Conservation (phyloP, 2,113 vertebrate genomes). For the Callopanchax toddi region DNA sequence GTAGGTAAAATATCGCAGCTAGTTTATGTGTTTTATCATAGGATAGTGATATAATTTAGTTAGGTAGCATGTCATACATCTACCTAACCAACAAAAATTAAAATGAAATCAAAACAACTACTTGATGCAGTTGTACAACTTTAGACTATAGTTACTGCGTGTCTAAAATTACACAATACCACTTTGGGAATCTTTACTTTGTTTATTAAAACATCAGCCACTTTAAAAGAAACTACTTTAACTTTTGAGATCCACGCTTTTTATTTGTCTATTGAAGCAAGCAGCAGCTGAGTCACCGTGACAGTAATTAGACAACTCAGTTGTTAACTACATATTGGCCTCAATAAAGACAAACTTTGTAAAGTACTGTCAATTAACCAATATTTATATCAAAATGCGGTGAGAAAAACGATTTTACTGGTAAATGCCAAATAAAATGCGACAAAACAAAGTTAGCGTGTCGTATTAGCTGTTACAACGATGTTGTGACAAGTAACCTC, state of each 20-base stretch:
- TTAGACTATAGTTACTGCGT: no score
- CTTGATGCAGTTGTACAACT: no score
- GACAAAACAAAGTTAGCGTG: background rate
- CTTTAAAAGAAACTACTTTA: background rate
- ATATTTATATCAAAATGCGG: background rate
- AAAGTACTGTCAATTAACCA: background rate
- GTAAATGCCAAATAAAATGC: background rate
- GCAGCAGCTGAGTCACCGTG: slow-evolving; percentile 43
- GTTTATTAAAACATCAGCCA: background rate
- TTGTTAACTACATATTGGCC: slow-evolving; percentile 3
- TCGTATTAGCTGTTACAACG: slow-evolving; percentile 5
- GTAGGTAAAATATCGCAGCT: no score
- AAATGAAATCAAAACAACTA: no score
- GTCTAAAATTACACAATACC: no score
- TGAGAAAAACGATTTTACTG: background rate
- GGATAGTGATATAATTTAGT: no score
- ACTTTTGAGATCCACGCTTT: background rate
- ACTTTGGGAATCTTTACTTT: no score
- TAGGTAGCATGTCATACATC: no score
- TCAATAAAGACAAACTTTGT: slow-evolving; percentile 7
- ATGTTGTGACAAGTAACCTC: background rate
- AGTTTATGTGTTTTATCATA: no score
- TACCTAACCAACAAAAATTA: no score
- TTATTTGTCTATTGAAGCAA: background rate
- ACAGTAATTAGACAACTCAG: background rate